Evolutionary conservation across 2,888 invertebrate genomes (phyloP).

Genomic region (Melinaea marsaeus): DNA sequence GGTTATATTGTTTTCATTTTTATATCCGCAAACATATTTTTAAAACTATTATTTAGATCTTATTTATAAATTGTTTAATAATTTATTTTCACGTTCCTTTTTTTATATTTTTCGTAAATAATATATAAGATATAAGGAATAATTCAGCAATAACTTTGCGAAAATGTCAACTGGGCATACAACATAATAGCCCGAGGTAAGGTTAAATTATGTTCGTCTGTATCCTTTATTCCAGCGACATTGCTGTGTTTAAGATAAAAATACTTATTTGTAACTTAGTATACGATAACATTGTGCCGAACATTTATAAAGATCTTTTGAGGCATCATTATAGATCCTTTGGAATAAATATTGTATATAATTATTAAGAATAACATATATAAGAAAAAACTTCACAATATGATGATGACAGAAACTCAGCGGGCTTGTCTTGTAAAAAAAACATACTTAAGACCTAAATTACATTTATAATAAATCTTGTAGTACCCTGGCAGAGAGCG

Average conservation of each 20-base stretch:
- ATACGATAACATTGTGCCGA: background rate
- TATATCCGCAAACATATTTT: background rate
- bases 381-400: too few species aligned
- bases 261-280: background rate
- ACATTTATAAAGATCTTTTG: too few species aligned
- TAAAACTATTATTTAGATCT: too few species aligned
- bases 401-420: too few species aligned
- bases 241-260: background rate
- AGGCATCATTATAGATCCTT: too few species aligned
- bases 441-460: too few species aligned
- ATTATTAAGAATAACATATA: too few species aligned
- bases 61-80: too few species aligned
- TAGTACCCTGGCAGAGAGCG: too few species aligned
- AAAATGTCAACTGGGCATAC: constrained; percentile 18
- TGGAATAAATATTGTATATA: too few species aligned
- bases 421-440: too few species aligned
- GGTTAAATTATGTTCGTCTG: constrained; percentile 5
- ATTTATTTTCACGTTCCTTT: background rate
- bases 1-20: constrained; percentile 15
- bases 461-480: too few species aligned
- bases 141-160: constrained; percentile 19
- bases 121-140: constrained; percentile 6
- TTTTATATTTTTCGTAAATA: constrained; percentile 7
- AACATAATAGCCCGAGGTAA: constrained; percentile 11
- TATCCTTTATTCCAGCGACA: background rate